Evolutionary conservation across 2,113 vertebrate species (phyloP).

Genomic region (Paramormyrops kingsleyae): DNA sequence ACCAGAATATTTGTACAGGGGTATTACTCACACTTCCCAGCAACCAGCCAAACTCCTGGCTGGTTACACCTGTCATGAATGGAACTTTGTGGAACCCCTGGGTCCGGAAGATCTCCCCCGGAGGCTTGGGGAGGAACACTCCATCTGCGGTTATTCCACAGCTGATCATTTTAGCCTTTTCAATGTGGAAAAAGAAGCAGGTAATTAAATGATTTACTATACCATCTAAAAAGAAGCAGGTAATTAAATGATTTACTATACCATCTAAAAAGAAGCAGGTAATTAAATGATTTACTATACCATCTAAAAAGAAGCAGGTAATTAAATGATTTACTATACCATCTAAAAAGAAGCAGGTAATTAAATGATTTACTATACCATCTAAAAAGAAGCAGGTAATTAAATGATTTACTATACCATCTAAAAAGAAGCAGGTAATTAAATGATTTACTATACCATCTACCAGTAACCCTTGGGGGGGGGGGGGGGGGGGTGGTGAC

Average conservation of each 20-base stretch:
- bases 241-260: too few relatives aligned
- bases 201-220: not conserved
- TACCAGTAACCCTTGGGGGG: not conserved
- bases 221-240: not conserved
- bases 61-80: conserved; percentile 35
- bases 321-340: too few relatives aligned
- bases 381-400: too few relatives aligned
- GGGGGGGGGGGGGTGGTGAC: not conserved
- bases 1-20: not conserved
- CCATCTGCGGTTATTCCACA: conserved; percentile 28
- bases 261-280: too few relatives aligned
- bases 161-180: not conserved
- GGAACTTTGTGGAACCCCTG: conserved; percentile 35
- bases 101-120: conserved; percentile 23
- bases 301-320: too few relatives aligned
- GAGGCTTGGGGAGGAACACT: conserved; percentile 28
- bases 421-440: too few relatives aligned
- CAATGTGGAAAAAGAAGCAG: not conserved
- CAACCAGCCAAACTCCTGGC: conserved; percentile 34
- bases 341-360: too few relatives aligned
- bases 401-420: not conserved
- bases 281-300: too few relatives aligned
- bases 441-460: not conserved
- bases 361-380: too few relatives aligned
- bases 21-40: conserved; percentile 30